Percentiles rank a stretch among this genome's conserved stretches.
Evolutionary conservation across 2,797 vertebrate genomes (phyloP).

Genomic region (Pitangus sulphuratus): DNA sequence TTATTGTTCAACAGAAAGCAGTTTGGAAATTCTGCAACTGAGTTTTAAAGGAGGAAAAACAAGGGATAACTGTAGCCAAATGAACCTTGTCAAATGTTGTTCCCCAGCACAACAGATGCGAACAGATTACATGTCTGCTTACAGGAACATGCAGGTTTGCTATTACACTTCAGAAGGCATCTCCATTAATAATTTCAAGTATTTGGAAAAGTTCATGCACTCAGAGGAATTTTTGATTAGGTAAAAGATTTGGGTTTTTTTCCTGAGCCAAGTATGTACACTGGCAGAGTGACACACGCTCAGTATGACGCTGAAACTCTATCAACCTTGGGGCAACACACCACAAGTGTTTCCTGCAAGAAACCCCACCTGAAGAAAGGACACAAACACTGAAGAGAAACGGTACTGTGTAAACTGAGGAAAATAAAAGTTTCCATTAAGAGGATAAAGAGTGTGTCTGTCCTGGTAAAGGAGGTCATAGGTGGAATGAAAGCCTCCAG

Average conservation of each 20-base stretch:
- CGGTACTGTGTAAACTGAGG: not conserved
- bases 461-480: constrained; percentile 44
- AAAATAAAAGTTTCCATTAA: constrained; percentile 20
- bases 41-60: not conserved
- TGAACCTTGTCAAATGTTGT: constrained; percentile 23
- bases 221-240: constrained; percentile 8
- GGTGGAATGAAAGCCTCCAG: constrained; percentile 40
- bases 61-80: not conserved
- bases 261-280: not conserved
- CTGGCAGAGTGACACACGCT: not conserved
- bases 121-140: not conserved
- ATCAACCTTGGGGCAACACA: not conserved
- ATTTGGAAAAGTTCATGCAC: constrained; percentile 15
- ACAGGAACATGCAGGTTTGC: not conserved
- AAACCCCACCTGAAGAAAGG: not conserved
- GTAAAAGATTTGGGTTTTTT: not conserved
- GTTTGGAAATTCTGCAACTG: constrained; percentile 2
- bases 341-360: not conserved
- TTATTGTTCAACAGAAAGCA: constrained; percentile 1
- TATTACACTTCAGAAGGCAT: not conserved
- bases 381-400: not conserved
- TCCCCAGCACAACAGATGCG: not conserved
- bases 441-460: not conserved
- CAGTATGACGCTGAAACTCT: fast-evolving
- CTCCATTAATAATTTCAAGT: constrained; percentile 37